Evolutionary conservation across 2,113 vertebrate genomes (phyloP).

Genomic region (Podiceps cristatus): DNA sequence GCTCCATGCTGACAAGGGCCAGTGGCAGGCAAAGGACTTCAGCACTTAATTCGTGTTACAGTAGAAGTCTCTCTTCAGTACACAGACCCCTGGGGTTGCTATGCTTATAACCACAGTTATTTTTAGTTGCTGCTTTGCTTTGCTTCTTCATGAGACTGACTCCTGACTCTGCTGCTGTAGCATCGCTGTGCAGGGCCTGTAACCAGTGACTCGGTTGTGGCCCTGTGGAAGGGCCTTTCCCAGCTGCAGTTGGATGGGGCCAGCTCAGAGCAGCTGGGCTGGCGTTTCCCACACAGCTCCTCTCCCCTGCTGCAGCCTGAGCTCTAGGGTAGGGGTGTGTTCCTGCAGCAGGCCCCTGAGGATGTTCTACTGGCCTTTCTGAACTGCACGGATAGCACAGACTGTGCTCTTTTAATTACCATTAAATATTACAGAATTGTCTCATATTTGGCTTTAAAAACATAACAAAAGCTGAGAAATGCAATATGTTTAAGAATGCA

Average conservation of each 20-base stretch:
- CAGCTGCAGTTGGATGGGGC: neutral
- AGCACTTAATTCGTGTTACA: fast-evolving
- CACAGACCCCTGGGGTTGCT: neutral
- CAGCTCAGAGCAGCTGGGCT: constrained; percentile 24
- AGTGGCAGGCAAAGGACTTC: neutral
- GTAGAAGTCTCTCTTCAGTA: neutral
- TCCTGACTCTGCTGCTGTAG: neutral
- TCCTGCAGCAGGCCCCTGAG: neutral
- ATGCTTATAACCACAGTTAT: neutral
- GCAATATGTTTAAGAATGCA: neutral
- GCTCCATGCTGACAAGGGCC: neutral
- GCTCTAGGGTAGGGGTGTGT: neutral
- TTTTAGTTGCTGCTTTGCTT: neutral
- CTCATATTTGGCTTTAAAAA: neutral
- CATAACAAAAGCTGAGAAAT: neutral
- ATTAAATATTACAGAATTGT: neutral
- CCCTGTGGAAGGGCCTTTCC: neutral
- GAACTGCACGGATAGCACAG: neutral
- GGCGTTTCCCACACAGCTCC: neutral
- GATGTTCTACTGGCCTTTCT: neutral
- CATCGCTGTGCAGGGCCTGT: neutral
- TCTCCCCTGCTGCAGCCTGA: neutral
- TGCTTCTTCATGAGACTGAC: neutral
- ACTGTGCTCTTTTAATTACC: neutral
- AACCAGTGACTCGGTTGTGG: neutral